These are phyloP conservation scores for Sakesphorus luctuosus DNA, from an alignment of 2,113 vertebrate species.

Conservation along the genomic window DNA sequence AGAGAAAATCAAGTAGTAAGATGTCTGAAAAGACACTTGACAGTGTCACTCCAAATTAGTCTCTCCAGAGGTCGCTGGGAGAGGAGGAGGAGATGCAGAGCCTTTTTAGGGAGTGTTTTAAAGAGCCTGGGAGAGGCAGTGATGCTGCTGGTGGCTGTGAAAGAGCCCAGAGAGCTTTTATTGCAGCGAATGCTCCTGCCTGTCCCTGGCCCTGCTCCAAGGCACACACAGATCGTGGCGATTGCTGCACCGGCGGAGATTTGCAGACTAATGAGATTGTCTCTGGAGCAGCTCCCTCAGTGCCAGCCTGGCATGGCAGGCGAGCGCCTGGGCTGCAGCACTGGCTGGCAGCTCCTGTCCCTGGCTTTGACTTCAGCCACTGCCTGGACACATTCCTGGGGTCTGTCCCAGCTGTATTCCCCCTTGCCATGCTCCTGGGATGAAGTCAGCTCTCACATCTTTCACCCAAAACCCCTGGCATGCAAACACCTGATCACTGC, in stretches of 20 bases:
- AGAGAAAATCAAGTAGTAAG: background rate
- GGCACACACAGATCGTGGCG: background rate
- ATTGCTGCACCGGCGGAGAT: background rate
- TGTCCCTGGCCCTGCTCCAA: conserved; percentile 3
- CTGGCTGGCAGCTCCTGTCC: background rate
- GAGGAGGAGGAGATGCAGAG: conserved; percentile 30
- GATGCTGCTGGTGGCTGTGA: background rate
- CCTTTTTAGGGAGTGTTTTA: conserved; percentile 34
- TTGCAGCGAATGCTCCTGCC: background rate
- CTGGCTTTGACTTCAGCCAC: background rate
- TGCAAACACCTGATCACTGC: background rate
- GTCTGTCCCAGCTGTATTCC: background rate
- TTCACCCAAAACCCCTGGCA: background rate
- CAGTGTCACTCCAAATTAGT: background rate
- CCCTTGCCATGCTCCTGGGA: background rate
- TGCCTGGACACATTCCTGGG: background rate
- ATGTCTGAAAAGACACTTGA: background rate
- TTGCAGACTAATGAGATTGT: background rate
- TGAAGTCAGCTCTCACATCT: background rate
- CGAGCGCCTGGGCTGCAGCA: background rate
- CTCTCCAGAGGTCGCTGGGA: background rate
- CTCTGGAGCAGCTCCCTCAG: background rate
- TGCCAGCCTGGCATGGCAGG: background rate
- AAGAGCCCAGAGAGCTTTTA: background rate
- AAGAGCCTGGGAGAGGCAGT: background rate